Evolutionary conservation across 1,140 invertebrate species (phyloP).

Genomic region (Coelopa frigida): DNA sequence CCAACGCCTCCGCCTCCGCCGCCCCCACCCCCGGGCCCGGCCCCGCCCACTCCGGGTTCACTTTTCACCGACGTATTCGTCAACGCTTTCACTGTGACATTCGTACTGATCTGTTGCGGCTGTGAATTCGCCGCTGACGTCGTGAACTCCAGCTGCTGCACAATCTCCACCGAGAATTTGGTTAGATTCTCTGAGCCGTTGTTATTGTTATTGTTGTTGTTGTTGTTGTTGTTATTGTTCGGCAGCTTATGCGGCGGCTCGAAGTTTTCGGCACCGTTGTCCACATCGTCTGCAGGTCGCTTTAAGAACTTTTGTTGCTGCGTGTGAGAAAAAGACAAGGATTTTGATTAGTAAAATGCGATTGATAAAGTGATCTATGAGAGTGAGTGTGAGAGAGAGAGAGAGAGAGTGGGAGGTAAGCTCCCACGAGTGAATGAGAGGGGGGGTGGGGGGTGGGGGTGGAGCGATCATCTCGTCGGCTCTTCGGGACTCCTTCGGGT

Average conservation of each 20-base stretch:
- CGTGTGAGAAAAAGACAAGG: slow-evolving; percentile 37
- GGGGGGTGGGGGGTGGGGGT: too few relatives aligned
- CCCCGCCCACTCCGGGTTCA: slow-evolving; percentile 49
- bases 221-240: slow-evolving; percentile 53
- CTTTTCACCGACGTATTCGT: slow-evolving; percentile 77
- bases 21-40: slow-evolving; percentile 19
- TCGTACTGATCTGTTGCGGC: slow-evolving; percentile 84
- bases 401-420: too few relatives aligned
- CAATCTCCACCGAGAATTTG: slow-evolving; percentile 84
- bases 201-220: slow-evolving; percentile 33
- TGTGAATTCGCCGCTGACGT: slow-evolving; percentile 72
- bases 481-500: neutral
- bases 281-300: slow-evolving; percentile 64
- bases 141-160: slow-evolving; percentile 81
- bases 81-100: slow-evolving; percentile 84
- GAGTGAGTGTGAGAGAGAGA: too few relatives aligned
- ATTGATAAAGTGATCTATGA: too few relatives aligned
- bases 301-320: slow-evolving; percentile 79
- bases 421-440: too few relatives aligned
- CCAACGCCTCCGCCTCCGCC: slow-evolving; percentile 18
- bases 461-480: too few relatives aligned
- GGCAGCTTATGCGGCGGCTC: slow-evolving; percentile 72
- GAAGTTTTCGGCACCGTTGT: slow-evolving; percentile 52
- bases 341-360: neutral
- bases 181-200: slow-evolving; percentile 54